phyloP scores from a whole-genome alignment of 2,113 vertebrate species.

The Serilophus lunatus region DNA sequence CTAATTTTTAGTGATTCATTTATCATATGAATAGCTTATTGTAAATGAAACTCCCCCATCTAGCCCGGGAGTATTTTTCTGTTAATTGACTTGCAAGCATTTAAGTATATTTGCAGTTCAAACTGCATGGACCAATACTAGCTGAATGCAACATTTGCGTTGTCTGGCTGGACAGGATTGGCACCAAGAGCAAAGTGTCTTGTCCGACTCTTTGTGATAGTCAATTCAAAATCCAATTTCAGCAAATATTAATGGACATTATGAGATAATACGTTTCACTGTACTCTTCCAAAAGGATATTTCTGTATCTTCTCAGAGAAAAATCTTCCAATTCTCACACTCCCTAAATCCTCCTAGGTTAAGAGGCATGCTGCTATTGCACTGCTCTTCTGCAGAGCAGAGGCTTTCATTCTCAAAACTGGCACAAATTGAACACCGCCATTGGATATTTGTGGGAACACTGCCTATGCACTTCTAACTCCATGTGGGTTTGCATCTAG shows the following conservation, averaged over 20 bases:
- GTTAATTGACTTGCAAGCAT: neutral
- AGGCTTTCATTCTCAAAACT: neutral
- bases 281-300: neutral
- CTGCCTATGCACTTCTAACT: neutral
- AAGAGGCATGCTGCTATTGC: neutral
- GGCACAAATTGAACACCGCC: neutral
- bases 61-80: neutral
- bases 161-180: neutral
- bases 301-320: neutral
- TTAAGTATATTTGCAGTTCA: neutral
- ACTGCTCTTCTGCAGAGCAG: neutral
- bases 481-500: neutral
- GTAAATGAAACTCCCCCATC: neutral
- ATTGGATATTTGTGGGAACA: neutral
- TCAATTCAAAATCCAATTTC: neutral
- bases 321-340: neutral
- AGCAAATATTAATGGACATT: neutral
- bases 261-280: neutral
- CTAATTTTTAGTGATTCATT: neutral
- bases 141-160: neutral
- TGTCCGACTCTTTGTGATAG: neutral
- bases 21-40: neutral
- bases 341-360: neutral
- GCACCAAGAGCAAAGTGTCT: neutral
- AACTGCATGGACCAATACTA: neutral